Percentiles rank a stretch among this genome's conserved stretches.
Evolutionary conservation across 2,113 vertebrate genomes (phyloP).

Genomic region (Gallinago media): DNA sequence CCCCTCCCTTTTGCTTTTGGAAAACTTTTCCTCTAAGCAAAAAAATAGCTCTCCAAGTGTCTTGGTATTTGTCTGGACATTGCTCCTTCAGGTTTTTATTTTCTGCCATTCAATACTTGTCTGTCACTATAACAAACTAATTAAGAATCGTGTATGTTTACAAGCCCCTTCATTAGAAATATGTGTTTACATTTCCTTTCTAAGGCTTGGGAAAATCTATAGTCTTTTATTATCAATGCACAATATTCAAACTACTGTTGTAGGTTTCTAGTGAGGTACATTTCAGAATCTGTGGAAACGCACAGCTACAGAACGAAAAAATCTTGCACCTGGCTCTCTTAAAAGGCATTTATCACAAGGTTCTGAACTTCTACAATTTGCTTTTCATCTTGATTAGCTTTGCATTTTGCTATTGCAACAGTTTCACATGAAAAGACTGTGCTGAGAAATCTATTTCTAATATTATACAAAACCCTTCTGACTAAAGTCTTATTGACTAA

Average conservation of each 20-base stretch:
- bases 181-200: background rate
- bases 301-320: background rate
- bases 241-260: background rate
- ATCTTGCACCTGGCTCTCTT: background rate
- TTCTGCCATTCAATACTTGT: background rate
- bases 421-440: conserved; percentile 6
- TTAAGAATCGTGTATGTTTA: background rate
- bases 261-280: background rate
- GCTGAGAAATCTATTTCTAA: conserved; percentile 40
- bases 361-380: background rate
- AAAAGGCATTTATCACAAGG: background rate
- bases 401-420: conserved; percentile 39
- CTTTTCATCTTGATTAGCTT: conserved; percentile 21
- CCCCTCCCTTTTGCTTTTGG: background rate
- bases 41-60: background rate
- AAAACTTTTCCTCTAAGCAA: background rate
- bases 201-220: background rate
- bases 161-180: background rate
- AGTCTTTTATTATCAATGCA: background rate
- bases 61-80: background rate
- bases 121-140: background rate
- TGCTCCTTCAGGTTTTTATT: background rate
- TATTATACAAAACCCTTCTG: background rate
- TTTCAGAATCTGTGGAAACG: background rate
- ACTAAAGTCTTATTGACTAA: background rate